Conservation (phyloP, 2,113 vertebrate genomes). For the Fukomys damarensis region DNA sequence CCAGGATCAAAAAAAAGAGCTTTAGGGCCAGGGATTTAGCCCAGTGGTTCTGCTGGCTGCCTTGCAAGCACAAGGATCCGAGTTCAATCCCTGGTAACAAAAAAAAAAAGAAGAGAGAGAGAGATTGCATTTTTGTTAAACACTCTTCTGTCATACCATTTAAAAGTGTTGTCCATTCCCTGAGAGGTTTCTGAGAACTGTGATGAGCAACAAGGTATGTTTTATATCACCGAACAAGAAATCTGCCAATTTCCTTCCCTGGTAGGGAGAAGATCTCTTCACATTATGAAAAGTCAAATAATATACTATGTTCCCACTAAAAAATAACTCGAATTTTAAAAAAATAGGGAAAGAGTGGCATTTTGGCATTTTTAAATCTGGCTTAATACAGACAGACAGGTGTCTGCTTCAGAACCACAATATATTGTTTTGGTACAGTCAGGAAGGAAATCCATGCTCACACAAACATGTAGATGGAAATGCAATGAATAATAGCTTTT, state of each 20-base stretch:
- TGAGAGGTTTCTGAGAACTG: background rate
- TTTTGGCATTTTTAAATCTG: constrained; percentile 23
- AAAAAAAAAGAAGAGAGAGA: background rate
- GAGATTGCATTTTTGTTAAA: background rate
- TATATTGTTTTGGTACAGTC: background rate
- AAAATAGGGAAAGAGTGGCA: background rate
- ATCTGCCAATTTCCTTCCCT: background rate
- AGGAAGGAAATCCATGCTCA: background rate
- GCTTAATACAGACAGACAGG: background rate
- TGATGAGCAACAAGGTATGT: background rate
- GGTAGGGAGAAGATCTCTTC: background rate
- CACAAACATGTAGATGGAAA: background rate
- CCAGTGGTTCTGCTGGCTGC: no score
- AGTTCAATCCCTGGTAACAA: no score
- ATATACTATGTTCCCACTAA: background rate
- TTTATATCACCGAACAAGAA: background rate
- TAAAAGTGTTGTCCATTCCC: background rate
- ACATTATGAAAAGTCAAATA: background rate
- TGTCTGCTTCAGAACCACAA: background rate
- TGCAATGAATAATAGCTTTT: background rate
- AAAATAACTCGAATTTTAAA: background rate
- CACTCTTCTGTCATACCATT: background rate
- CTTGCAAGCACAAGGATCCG: no score
- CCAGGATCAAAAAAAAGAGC: background rate
- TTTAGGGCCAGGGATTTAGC: no score